These are phyloP conservation scores for Bubalus kerabau DNA, from an alignment of 2,113 vertebrate species.

Conservation along the genomic window DNA sequence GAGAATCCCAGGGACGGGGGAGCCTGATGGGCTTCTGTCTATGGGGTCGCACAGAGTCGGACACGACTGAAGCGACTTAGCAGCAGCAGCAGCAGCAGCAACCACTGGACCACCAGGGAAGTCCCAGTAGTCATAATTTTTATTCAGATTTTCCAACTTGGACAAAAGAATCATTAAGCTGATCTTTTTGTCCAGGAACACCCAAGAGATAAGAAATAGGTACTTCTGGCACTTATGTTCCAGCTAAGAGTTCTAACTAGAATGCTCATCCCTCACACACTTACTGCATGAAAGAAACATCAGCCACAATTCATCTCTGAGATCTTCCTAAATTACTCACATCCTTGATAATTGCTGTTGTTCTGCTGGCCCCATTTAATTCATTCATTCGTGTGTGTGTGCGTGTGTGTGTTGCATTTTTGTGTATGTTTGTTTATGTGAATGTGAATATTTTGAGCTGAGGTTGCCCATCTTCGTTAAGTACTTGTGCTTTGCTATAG, in stretches of 20 bases:
- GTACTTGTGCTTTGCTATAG: neutral
- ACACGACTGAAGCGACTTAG: too few species aligned
- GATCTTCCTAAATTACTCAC: neutral
- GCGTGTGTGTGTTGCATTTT: too few species aligned
- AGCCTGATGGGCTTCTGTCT: too few species aligned
- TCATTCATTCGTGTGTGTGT: neutral
- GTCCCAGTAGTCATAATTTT: neutral
- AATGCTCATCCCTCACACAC: too few species aligned
- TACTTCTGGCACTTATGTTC: neutral
- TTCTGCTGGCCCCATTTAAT: neutral
- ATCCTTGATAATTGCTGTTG: neutral
- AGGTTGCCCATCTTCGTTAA: neutral
- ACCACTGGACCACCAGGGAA: neutral
- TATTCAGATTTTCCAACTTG: neutral
- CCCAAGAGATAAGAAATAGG: neutral
- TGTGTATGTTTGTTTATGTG: neutral
- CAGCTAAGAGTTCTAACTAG: too few species aligned
- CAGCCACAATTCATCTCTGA: neutral
- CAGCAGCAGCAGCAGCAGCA: too few species aligned
- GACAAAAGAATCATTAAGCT: neutral
- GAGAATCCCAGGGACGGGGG: too few species aligned
- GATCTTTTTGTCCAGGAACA: accelerated
- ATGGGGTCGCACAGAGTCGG: too few species aligned
- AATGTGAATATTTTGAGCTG: accelerated
- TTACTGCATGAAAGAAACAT: too few species aligned